These are phyloP conservation scores for Lucinisca nassula DNA, from an alignment of 2,888 invertebrate species.

Conservation along the genomic window DNA sequence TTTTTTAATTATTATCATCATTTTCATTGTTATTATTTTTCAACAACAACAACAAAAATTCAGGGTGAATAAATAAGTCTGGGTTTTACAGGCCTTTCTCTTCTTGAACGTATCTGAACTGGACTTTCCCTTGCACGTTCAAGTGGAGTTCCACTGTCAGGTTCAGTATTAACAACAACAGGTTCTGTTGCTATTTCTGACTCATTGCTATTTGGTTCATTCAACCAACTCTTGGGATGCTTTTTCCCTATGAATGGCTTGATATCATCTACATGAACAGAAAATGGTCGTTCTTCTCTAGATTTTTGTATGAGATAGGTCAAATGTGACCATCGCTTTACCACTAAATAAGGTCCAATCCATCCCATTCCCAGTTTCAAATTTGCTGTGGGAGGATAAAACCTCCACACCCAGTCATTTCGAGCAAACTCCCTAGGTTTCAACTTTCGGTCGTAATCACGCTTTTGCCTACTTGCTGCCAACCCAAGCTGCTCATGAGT, in stretches of 20 bases:
- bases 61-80: no score
- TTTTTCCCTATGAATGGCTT: slow-evolving; percentile 36
- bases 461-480: slow-evolving; percentile 32
- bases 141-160: no score
- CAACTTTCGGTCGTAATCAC: slow-evolving; percentile 31
- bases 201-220: neutral
- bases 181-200: neutral
- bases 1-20: no score
- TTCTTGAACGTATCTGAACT: no score
- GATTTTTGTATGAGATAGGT: slow-evolving; percentile 22
- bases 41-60: no score
- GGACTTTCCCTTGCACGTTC: no score
- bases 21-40: neutral
- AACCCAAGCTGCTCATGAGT: slow-evolving; percentile 60
- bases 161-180: neutral
- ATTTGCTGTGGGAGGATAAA: slow-evolving; percentile 45
- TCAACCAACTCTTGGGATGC: slow-evolving; percentile 29
- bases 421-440: slow-evolving; percentile 15
- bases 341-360: slow-evolving; percentile 49
- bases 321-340: slow-evolving; percentile 17
- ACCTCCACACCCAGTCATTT: slow-evolving; percentile 48
- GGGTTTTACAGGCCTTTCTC: no score
- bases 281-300: neutral
- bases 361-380: slow-evolving; percentile 46
- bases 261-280: slow-evolving; percentile 60